Conservation (phyloP, 1,140 invertebrate genomes). For the Neomicropteryx cornuta region DNA sequence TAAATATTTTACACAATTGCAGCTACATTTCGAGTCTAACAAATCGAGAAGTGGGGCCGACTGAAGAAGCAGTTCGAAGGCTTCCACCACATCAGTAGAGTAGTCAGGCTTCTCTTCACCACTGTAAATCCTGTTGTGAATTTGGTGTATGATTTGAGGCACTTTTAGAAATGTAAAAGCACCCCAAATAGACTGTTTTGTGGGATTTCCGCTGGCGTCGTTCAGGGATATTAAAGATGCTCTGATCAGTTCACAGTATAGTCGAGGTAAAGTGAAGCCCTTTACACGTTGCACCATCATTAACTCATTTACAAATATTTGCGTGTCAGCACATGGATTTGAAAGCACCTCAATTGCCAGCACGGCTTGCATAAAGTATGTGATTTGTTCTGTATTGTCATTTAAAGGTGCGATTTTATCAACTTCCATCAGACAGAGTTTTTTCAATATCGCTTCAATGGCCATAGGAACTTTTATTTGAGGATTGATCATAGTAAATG, state of each 20-base stretch:
- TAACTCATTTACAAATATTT: conserved; percentile 68
- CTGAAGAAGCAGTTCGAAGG: conserved; percentile 70
- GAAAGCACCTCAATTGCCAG: conserved; percentile 61
- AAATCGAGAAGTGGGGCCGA: conserved; percentile 77
- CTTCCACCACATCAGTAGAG: conserved; percentile 66
- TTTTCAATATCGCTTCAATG: conserved; percentile 49
- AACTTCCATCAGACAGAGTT: conserved; percentile 48
- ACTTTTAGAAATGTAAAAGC: conserved; percentile 89
- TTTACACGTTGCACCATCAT: conserved; percentile 75
- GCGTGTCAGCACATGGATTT: conserved; percentile 66
- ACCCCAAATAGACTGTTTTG: conserved; percentile 77
- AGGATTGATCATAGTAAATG: conserved; percentile 45
- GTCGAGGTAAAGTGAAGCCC: conserved; percentile 51
- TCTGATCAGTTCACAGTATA: conserved; percentile 83
- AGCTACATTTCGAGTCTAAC: conserved; percentile 78
- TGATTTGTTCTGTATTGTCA: conserved; percentile 51
- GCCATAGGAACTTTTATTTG: conserved; percentile 40
- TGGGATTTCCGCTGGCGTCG: conserved; percentile 61
- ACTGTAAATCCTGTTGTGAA: conserved; percentile 45
- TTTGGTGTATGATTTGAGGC: conserved; percentile 62
- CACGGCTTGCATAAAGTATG: conserved; percentile 62
- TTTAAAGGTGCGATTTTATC: conserved; percentile 46
- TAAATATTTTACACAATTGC: conserved; percentile 76
- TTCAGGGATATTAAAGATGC: conserved; percentile 81
- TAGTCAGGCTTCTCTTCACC: conserved; percentile 46